phyloP scores from a whole-genome alignment of 2,888 invertebrate species.

The Protophormia terraenovae region DNA sequence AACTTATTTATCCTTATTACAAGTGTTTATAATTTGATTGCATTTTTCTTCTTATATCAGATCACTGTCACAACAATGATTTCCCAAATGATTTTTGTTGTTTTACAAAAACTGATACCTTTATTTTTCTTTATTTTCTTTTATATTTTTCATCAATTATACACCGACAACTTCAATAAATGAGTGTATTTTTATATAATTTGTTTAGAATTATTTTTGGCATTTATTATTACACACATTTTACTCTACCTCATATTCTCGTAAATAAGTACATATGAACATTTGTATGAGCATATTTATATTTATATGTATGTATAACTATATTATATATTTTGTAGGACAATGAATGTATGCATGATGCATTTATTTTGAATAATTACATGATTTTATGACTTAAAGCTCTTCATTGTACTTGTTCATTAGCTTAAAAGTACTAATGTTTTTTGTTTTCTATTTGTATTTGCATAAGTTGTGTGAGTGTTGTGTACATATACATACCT shows the following conservation, averaged over 20 bases:
- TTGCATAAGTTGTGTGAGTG: neutral
- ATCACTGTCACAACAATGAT: neutral
- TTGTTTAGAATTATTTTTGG: neutral
- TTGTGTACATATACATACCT: neutral
- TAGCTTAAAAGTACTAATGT: conserved; percentile 27
- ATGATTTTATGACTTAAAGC: conserved; percentile 35
- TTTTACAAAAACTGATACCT: neutral
- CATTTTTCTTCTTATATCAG: too few relatives aligned
- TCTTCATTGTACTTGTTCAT: conserved; percentile 55
- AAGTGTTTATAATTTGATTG: too few relatives aligned
- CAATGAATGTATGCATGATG: conserved; percentile 2
- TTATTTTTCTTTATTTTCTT: too few relatives aligned
- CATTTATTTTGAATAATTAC: conserved; percentile 52
- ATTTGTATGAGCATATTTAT: neutral
- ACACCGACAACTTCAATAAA: too few relatives aligned
- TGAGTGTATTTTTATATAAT: neutral
- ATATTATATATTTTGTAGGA: neutral
- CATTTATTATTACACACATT: neutral
- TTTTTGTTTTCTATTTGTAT: conserved; percentile 11
- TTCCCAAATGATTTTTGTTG: neutral
- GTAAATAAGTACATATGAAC: too few relatives aligned
- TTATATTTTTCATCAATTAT: too few relatives aligned
- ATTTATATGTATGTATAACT: neutral
- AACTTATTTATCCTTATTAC: too few relatives aligned
- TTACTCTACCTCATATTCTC: too few relatives aligned